Base-by-base conservation (phyloP, 1,140 invertebrate genomes). In the Periplaneta americana region DNA sequence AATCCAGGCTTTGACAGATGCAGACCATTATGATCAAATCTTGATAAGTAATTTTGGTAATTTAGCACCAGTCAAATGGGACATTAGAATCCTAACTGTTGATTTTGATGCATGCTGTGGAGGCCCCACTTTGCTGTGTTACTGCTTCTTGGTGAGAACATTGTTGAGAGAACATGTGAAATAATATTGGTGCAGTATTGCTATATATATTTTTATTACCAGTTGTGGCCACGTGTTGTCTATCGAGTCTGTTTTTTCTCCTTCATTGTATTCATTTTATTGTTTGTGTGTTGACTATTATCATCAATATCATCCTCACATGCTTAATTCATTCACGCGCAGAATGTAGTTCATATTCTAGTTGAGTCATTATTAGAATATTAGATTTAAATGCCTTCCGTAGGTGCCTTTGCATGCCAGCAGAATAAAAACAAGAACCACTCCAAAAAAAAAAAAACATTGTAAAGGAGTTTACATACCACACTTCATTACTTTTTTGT, bases 151-250 rank as follows among this genome's bases (percentile, higher is more conserved):
- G 77, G 77, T 36, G 35, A 78, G 77, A 78, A 28, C n/a, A 31
- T 9, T 37, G 39, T 36, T 36, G 33, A 37, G 11, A 35, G n/a
- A 78, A 78, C n/a, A 31, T 78, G 35, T 78, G 77, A 36, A 37
- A 78, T 78, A 35, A 78, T 78, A 78, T 78, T 37, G 35, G 39
- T 78, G 39, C 36, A 78, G 39, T 39, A 78, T 78, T 37, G 35
- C 35, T 78, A 78, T 78, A 78, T 78, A 78, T 78, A 78, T 78
- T 78, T 78, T 78, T 78, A 78, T 48, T 78, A 78, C 77, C 77
- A 78, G 35, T 78, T 37, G 35, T 78, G 77, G 77, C 39, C 35
- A 78, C 17, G 22, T 78, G 77, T 78, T 78, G 34, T 78, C 77
- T 78, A 36, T 37, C 35, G 31, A 36, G 13, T 31, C 35, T 37